Percentiles rank a stretch among this genome's conserved stretches.
These are phyloP conservation scores for Pogoniulus pusillus DNA, from an alignment of 2,797 vertebrate genomes.

Conservation along the genomic window DNA sequence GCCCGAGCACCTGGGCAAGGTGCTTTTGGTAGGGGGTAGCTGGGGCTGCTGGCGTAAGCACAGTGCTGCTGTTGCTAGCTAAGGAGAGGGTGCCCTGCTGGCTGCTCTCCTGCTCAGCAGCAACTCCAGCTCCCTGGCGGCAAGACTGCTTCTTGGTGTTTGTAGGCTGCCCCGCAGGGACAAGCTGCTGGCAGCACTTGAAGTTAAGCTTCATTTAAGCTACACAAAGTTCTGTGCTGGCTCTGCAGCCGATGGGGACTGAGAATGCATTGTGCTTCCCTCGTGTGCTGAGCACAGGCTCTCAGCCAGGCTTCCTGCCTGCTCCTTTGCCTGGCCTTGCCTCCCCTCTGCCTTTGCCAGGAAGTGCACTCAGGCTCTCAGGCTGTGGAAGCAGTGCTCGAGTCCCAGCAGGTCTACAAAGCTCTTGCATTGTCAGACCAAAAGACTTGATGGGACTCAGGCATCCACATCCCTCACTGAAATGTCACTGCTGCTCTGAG, in stretches of 20 bases:
- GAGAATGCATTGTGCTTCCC: not conserved
- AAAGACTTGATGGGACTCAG: not conserved
- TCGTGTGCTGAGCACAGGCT: not conserved
- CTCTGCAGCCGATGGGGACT: not conserved
- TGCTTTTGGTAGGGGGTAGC: not conserved
- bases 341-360: not conserved
- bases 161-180: not conserved
- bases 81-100: not conserved
- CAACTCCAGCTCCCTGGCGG: not conserved
- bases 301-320: not conserved
- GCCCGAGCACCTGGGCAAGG: not conserved
- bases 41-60: not conserved
- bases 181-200: not conserved
- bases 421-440: not conserved
- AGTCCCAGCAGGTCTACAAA: not conserved
- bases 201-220: not conserved
- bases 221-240: not conserved
- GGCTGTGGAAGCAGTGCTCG: not conserved
- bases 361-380: not conserved
- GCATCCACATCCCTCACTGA: not conserved
- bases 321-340: not conserved
- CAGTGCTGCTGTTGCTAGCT: not conserved
- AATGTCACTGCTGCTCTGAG: not conserved
- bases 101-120: not conserved
- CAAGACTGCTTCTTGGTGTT: not conserved